A percentile compares a stretch with the other conserved stretches of the same genome.
Conservation (phyloP, 2,797 vertebrate species). For the Trachurus trachurus region DNA sequence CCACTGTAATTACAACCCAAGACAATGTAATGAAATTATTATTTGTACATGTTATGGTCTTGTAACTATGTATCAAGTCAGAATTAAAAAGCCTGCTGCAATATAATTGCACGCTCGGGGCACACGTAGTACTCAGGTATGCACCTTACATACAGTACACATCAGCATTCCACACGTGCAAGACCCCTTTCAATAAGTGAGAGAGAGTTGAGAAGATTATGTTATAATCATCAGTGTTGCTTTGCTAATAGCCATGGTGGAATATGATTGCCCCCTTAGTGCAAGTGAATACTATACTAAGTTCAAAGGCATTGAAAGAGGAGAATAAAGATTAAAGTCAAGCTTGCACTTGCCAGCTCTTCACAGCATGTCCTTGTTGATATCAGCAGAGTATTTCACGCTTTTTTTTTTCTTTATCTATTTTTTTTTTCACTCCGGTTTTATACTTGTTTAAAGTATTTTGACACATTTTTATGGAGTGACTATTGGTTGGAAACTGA, state of each 20-base stretch:
- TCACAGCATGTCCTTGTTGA: conserved; percentile 17
- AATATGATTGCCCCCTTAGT: conserved; percentile 26
- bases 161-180: conserved; percentile 60
- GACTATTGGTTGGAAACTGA: neutral
- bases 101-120: conserved; percentile 72
- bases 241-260: conserved; percentile 12
- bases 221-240: conserved; percentile 54
- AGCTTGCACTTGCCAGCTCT: conserved; percentile 37
- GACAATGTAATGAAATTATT: conserved; percentile 75
- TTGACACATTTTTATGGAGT: neutral
- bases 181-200: conserved; percentile 42
- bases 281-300: conserved; percentile 40
- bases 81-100: conserved; percentile 30
- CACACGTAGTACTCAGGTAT: conserved; percentile 52
- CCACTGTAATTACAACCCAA: conserved; percentile 65
- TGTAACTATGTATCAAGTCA: conserved; percentile 79
- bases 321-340: conserved; percentile 36
- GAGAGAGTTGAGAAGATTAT: conserved; percentile 42
- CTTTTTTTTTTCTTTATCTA: neutral
- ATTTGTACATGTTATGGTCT: conserved; percentile 82
- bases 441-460: neutral
- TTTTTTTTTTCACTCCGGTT: neutral
- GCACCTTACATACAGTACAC: conserved; percentile 38
- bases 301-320: conserved; percentile 51
- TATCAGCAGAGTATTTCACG: conserved; percentile 1